Conservation (phyloP, 2,113 vertebrate genomes). For the Epinephelus lanceolatus region DNA sequence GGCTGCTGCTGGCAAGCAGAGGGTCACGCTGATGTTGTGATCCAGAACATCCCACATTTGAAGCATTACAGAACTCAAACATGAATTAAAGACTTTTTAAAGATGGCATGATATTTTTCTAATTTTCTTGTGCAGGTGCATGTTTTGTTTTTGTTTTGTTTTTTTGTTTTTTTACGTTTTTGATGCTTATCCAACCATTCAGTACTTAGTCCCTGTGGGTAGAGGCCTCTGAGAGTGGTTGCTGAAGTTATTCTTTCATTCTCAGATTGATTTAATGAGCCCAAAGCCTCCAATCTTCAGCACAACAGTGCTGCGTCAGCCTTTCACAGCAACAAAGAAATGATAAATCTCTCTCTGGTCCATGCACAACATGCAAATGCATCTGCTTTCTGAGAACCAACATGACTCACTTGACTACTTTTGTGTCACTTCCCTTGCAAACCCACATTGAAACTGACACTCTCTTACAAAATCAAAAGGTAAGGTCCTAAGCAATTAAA, state of each 20-base stretch:
- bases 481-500: not conserved
- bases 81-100: too few species aligned
- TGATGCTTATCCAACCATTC: not conserved
- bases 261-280: not conserved
- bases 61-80: not conserved
- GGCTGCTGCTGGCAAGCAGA: not conserved
- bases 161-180: too few species aligned
- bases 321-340: not conserved
- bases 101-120: not conserved
- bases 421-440: not conserved
- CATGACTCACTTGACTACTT: constrained; percentile 11
- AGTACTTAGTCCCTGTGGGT: too few species aligned
- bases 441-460: not conserved
- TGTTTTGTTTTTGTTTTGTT: too few species aligned
- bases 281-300: not conserved
- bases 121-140: not conserved
- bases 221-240: not conserved
- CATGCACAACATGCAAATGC: too few species aligned
- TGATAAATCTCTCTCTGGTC: fast-evolving
- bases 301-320: not conserved
- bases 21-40: constrained; percentile 5
- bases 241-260: not conserved
- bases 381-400: constrained; percentile 17
- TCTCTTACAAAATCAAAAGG: not conserved
- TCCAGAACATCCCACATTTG: constrained; percentile 2